Base-by-base conservation (phyloP, 2,888 invertebrate genomes). In the Neuroscelio doddi region DNA sequence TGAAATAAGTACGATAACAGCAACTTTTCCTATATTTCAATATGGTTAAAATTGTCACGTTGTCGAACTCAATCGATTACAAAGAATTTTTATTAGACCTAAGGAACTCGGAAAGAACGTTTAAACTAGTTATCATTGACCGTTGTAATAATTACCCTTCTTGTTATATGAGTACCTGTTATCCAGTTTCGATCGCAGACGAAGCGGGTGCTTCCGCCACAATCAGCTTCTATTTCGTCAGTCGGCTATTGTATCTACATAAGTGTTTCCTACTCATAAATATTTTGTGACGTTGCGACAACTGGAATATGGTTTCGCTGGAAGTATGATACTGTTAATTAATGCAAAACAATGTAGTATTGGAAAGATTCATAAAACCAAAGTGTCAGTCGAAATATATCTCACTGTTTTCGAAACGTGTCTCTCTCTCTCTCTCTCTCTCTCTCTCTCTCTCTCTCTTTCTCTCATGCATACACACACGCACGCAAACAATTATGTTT, bases 61-160 rank as follows among this genome's bases (percentile, higher is more conserved):
- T 16, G 17, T 50, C 49, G 47, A 50, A 38, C 36, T 24, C 9
- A 38, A 39, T 50, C 29, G 49, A 39, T 50, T 50, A 16, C 49
- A 50, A 50, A 39, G 49, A 29, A 50, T 29, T 50, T 39, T 45
- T 29, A 32, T 51, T 52, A 56, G 53, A 57, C 49, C 53, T 58
- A 64, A 64, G 58, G 64, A 64, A 64, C 64, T 64, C 64, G 55
- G 55, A 58, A 64, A 64, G 51, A 59, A 64, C 50, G 46, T 17
- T 53, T 41, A 12, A 53, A 41, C 50, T 63, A 56, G 47, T 57
- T 47, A 52, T 52, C 50, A 32, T 51, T 46, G 50, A 39, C 45
- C 32, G 32, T 39, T 62, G 42, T 16, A 58, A 52, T 34, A 50
- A 44, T 52, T 32, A 30, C 9, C 30, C 30, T 16, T 9, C 14